Conservation (phyloP, 2,113 vertebrate species). For the Chelonoidis abingdonii region DNA sequence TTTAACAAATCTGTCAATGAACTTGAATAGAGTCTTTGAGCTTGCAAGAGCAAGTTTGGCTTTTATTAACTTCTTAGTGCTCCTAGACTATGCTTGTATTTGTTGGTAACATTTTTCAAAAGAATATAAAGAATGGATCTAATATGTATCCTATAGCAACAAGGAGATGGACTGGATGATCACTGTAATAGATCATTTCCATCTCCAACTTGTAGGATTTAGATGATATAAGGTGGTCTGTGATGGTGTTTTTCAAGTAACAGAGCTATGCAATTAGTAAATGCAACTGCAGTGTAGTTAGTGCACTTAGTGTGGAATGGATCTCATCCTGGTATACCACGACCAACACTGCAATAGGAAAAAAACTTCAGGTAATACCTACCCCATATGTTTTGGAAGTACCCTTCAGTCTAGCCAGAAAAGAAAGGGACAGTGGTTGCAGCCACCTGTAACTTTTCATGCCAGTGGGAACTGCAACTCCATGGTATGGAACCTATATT, state of each 20-base stretch:
- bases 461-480: neutral
- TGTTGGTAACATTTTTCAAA: neutral
- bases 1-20: rapidly evolving
- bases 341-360: neutral
- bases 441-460: neutral
- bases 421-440: neutral
- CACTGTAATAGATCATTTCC: neutral
- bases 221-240: neutral
- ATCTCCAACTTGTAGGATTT: neutral
- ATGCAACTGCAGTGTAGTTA: neutral
- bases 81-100: neutral
- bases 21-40: neutral
- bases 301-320: neutral
- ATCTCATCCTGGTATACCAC: neutral
- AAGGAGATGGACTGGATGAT: neutral
- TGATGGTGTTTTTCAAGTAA: neutral
- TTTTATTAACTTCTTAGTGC: neutral
- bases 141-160: neutral
- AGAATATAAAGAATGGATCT: neutral
- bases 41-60: neutral
- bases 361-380: neutral
- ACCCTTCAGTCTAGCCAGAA: neutral
- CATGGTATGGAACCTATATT: neutral
- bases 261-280: neutral
- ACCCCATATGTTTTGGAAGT: too few relatives aligned